Base-by-base conservation (phyloP, 2,113 vertebrate species). In the Plotosus lineatus region DNA sequence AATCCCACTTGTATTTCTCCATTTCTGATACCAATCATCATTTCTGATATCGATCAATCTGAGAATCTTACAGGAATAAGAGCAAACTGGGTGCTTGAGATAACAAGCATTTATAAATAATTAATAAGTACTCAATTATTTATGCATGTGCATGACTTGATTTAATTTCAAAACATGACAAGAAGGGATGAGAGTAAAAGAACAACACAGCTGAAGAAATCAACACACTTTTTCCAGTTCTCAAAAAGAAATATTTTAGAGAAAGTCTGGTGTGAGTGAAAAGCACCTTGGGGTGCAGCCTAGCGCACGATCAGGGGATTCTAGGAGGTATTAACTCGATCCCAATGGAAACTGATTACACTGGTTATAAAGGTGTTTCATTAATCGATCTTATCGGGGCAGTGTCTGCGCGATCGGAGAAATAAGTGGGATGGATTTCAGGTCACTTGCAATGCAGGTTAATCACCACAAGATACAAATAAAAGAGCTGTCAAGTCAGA, bases 41-140 rank as follows among this genome's bases (percentile, higher is more conserved):
- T 33, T 61, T 61, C 28, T 28, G 53, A 65, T 15, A 10, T 5
- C 5, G 33, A 65, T 65, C 61, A 4, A 65, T 36, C 33, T 1
- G 21, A n/a, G 36, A 19, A 42, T 66, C 38, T 38, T 66, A 40
- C 14, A n/a, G 23, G 21, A 50, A 19, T 51, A 38, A 44, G 44
- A 44, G 31, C 28, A 48, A 48, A 6, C 42, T 51, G 66, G 50
- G 55, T 65, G 68, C 79, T 60, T 60, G 19, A 40, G 65, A 40
- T 71, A 40, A 77, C 55, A 76, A 58, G 66, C 55, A 42, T 53
- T 73, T 75, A 85, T 87, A 61, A 86, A 86, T 86, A 84, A 87
- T 86, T 56, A 82, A 84, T 33, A 38, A 38, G 66, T 50, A 26
- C 40, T 83, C 71, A 87, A 84, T 79, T 81, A 84, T 79, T 85